Percentiles rank a stretch among this genome's conserved stretches.
Conservation (phyloP, 1,140 invertebrate genomes). For the Pseudoatta argentina region DNA sequence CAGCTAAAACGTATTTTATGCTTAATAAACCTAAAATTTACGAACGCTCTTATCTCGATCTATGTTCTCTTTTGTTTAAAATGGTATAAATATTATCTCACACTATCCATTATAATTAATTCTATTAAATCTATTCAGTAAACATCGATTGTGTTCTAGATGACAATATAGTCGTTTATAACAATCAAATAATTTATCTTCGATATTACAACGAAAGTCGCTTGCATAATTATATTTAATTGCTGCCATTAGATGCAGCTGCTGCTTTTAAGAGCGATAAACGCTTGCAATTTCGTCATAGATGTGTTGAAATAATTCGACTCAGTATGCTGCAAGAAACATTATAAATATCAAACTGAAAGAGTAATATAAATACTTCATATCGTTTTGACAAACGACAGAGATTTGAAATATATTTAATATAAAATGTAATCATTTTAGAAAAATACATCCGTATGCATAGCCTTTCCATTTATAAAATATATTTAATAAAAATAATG, state of each 20-base stretch:
- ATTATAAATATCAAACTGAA: neutral
- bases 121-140: neutral
- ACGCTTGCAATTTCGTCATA: neutral
- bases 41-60: neutral
- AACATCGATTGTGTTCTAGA: constrained; percentile 4
- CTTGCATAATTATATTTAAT: constrained; percentile 42
- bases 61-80: neutral
- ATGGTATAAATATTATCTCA: constrained; percentile 15
- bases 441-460: neutral
- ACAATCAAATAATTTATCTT: constrained; percentile 37
- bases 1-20: neutral
- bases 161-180: neutral
- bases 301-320: constrained; percentile 8
- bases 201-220: constrained; percentile 8
- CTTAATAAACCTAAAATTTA: constrained; percentile 2
- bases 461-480: neutral
- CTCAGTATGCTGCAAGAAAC: neutral
- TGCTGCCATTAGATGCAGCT: constrained; percentile 41
- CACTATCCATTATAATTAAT: constrained; percentile 29
- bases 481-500: constrained; percentile 4
- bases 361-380: neutral
- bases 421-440: neutral
- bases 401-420: neutral
- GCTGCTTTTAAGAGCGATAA: constrained; percentile 27
- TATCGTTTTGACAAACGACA: neutral